Evolutionary conservation across 1,140 invertebrate species (phyloP).

Genomic region (Euura saliciscinereae): DNA sequence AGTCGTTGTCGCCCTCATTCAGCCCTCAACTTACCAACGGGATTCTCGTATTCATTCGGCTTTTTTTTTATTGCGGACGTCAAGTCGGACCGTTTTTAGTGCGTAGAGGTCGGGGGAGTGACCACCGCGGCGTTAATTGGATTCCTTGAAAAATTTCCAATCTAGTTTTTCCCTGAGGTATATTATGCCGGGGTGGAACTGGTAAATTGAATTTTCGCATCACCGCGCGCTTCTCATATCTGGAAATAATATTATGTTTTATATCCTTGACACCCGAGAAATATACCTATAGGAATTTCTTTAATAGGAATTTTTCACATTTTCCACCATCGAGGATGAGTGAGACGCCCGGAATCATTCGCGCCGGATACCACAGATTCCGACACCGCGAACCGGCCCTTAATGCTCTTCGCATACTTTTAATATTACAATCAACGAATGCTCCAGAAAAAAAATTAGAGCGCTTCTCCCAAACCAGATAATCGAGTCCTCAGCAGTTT

Average conservation of each 20-base stretch:
- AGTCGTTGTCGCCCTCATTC: neutral
- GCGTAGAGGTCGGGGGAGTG: neutral
- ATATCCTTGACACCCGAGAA: slow-evolving; percentile 42
- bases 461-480: too few relatives aligned
- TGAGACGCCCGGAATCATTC: slow-evolving; percentile 30
- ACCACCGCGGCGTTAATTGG: neutral
- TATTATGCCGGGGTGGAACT: slow-evolving; percentile 31
- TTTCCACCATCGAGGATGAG: slow-evolving; percentile 45
- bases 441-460: too few relatives aligned
- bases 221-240: slow-evolving; percentile 33
- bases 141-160: neutral
- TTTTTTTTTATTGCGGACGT: too few relatives aligned
- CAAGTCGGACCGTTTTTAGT: neutral
- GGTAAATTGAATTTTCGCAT: slow-evolving; percentile 53
- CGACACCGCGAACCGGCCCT: too few relatives aligned
- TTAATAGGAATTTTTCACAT: slow-evolving; percentile 56
- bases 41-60: too few relatives aligned
- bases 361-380: too few relatives aligned
- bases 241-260: slow-evolving; percentile 56
- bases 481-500: too few relatives aligned
- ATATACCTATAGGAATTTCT: slow-evolving; percentile 47
- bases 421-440: too few relatives aligned
- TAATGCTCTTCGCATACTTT: too few relatives aligned
- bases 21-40: too few relatives aligned
- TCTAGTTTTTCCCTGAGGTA: slow-evolving; percentile 19